Conservation (phyloP, 2,888 invertebrate species). For the Xestia c-nigrum region DNA sequence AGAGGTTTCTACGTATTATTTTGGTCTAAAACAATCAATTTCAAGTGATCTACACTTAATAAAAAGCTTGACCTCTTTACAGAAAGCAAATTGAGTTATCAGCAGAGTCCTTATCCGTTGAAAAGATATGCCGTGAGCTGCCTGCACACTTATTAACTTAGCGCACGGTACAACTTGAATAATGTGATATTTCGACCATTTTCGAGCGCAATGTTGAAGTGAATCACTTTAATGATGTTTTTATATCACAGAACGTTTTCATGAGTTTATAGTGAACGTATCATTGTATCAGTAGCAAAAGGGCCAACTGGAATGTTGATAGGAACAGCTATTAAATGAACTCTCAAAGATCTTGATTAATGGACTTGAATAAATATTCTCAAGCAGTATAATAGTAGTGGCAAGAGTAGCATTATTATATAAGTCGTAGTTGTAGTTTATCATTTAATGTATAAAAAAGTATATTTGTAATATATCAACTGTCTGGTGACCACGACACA, state of each 20-base stretch:
- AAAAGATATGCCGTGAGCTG: not conserved
- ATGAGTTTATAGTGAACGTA: not conserved
- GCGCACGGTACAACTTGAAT: slow-evolving; percentile 36
- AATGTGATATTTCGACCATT: slow-evolving; percentile 42
- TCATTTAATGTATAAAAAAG: no score
- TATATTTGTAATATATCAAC: no score
- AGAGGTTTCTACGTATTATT: not conserved
- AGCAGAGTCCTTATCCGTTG: no score
- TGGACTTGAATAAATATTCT: not conserved
- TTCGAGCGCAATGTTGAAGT: slow-evolving; percentile 31
- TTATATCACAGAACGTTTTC: slow-evolving; percentile 30
- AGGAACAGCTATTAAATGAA: not conserved
- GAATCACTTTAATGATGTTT: slow-evolving; percentile 58
- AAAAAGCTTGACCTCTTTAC: not conserved
- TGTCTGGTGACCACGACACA: no score
- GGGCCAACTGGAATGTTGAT: not conserved
- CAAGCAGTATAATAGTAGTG: not conserved
- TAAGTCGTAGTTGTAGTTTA: no score
- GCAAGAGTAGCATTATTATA: not conserved
- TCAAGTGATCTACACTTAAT: no score
- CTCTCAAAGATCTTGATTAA: not conserved
- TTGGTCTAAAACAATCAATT: not conserved
- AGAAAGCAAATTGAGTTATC: not conserved
- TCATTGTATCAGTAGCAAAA: not conserved
- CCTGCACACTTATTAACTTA: not conserved